A percentile compares a stretch with the other conserved stretches of the same genome.
phyloP scores from a whole-genome alignment of 2,113 vertebrate species.

The Pachycephala philippinensis region DNA sequence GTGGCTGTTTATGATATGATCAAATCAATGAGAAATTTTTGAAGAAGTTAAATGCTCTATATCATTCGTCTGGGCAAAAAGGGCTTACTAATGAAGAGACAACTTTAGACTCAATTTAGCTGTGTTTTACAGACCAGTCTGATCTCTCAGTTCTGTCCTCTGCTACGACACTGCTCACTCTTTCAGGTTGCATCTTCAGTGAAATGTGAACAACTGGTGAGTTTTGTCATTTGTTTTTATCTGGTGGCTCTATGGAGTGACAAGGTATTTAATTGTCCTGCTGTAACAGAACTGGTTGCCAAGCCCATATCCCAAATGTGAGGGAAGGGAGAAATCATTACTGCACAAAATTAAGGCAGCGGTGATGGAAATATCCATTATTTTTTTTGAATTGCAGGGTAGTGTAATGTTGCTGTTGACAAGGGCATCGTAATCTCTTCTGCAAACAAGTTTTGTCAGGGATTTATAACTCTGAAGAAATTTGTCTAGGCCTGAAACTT shows the following conservation, averaged over 20 bases:
- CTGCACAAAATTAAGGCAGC: not conserved
- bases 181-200: not conserved
- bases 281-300: not conserved
- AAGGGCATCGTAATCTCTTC: not conserved
- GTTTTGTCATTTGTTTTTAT: slow-evolving; percentile 23
- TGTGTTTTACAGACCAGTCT: not conserved
- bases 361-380: not conserved
- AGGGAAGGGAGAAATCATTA: slow-evolving; percentile 13
- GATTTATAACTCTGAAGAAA: not conserved
- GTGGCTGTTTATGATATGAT: rapidly evolving
- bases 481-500: slow-evolving; percentile 10
- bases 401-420: slow-evolving; percentile 4
- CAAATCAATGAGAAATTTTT: not conserved
- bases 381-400: slow-evolving; percentile 10
- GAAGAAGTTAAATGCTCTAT: not conserved
- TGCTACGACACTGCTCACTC: not conserved
- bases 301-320: not conserved
- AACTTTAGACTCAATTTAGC: not conserved
- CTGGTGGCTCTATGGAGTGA: not conserved
- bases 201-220: not conserved
- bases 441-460: not conserved
- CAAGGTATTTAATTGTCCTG: not conserved
- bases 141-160: not conserved
- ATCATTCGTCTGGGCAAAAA: not conserved
- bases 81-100: not conserved